Base-by-base conservation (phyloP, 2,113 vertebrate genomes). In the Cottus gobio region DNA sequence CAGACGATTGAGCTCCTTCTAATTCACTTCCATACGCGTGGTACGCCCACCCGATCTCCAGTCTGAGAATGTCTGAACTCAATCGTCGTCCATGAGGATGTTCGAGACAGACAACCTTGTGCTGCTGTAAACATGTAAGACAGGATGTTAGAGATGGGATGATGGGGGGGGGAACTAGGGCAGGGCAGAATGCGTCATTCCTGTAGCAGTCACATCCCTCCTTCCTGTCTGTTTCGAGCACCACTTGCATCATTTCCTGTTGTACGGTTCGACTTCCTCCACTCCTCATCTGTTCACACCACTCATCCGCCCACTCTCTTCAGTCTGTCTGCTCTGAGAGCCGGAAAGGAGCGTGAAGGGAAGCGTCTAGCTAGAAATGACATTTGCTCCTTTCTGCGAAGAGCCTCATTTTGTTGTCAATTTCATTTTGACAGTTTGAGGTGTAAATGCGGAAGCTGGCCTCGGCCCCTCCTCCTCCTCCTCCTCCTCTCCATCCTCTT, bases 401-500 rank as follows among this genome's bases (percentile, higher is more conserved):
- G 74, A 79, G 66, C 67, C 76, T 88, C 84, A 87, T 76, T 28
- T 46, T 93, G 82, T 86, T 90, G 85, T 96, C 68, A 95, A 90
- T 97, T 95, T 97, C 80, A 82, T 96, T 96, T 31, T 96, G 96
- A 96, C 97, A 97, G 97, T 97, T 97, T 96, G 96, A 98, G 89
- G 87, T 92, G 80, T 95, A 95, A 91, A 83, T 81, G 71, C 83
- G 90, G 94, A 90, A 90, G 79, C 64, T 50, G 85, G 36, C 69
- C 81, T 82, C 4, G 52, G 66, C 77, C 68, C 75, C 68, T 75
- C 83, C 67, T 79, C 71, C 93, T 91, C 75, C 69, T 75, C 83
- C 67, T 79, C 71, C 93, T 91, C 81, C 63, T 83, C 77, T 70
- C 39, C 79, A 54, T 74, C 50, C 75, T 80, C 79, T 37, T 76